Percentiles rank a stretch among this genome's conserved stretches.
Evolutionary conservation across 2,113 vertebrate genomes (phyloP).

Genomic region (Cavia aperea): DNA sequence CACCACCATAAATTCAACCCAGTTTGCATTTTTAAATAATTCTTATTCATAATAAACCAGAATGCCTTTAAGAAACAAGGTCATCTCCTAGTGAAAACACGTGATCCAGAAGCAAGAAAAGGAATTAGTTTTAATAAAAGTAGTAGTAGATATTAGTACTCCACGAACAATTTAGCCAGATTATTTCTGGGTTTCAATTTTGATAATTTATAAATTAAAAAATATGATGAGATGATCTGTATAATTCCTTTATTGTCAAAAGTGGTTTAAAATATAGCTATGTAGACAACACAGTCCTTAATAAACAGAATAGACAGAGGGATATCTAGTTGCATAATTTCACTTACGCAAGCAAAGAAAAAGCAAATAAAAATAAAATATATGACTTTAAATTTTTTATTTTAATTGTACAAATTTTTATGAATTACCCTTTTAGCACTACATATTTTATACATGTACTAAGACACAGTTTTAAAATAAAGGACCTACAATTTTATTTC

Average conservation of each 20-base stretch:
- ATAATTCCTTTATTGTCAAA: background rate
- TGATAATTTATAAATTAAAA: background rate
- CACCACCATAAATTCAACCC: slow-evolving; percentile 35
- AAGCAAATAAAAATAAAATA: background rate
- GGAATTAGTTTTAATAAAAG: background rate
- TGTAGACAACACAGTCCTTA: background rate
- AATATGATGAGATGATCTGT: background rate
- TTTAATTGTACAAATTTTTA: background rate
- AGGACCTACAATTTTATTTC: background rate
- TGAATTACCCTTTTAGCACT: background rate
- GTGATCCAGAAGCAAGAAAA: background rate
- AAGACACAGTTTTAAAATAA: background rate
- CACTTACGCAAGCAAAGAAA: background rate
- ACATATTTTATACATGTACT: background rate
- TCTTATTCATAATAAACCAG: slow-evolving; percentile 7
- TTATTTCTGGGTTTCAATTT: background rate
- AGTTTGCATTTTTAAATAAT: background rate
- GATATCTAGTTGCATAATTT: background rate
- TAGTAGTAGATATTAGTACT: background rate
- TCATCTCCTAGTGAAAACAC: background rate
- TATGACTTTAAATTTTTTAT: background rate
- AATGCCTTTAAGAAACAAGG: slow-evolving; percentile 1
- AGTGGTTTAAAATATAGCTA: background rate
- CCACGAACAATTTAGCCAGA: background rate
- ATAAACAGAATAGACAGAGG: background rate